Percentiles rank a stretch among this genome's conserved stretches.
phyloP scores from a whole-genome alignment of 2,113 vertebrate genomes.

The Clarias macrocephalus region DNA sequence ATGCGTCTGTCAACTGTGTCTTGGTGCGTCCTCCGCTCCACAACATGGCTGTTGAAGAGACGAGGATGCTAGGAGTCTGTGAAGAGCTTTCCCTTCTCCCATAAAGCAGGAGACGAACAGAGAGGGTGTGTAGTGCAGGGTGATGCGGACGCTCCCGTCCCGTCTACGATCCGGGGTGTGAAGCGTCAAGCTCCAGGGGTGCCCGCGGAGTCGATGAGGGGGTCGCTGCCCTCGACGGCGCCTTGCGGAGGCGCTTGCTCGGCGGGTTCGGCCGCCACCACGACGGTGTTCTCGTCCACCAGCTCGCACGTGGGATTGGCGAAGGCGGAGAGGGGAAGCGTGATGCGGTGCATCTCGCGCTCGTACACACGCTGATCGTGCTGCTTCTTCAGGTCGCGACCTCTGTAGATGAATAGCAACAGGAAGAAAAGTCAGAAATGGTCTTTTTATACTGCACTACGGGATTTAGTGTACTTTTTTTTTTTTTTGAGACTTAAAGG shows the following conservation, averaged over 20 bases:
- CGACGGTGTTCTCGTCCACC: slow-evolving; percentile 85
- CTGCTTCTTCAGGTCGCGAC: slow-evolving; percentile 82
- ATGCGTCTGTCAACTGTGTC: slow-evolving; percentile 11
- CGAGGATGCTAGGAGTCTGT: background rate
- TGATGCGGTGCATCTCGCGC: slow-evolving; percentile 92
- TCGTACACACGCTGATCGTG: slow-evolving; percentile 85
- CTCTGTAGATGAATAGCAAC: slow-evolving; percentile 69
- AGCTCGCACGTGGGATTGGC: slow-evolving; percentile 88
- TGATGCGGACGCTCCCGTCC: background rate
- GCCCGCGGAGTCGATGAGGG: slow-evolving; percentile 82
- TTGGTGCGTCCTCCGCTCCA: slow-evolving; percentile 26
- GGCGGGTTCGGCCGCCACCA: slow-evolving; percentile 68
- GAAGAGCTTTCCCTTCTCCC: slow-evolving; percentile 24
- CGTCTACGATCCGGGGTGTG: background rate
- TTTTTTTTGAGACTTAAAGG: no score
- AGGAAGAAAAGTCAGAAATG: background rate
- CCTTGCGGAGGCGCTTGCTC: slow-evolving; percentile 75
- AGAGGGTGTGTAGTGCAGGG: background rate
- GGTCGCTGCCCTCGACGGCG: slow-evolving; percentile 71
- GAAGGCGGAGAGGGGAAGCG: slow-evolving; percentile 88
- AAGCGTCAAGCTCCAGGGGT: slow-evolving; percentile 89
- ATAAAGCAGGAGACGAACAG: slow-evolving; percentile 34
- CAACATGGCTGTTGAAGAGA: slow-evolving; percentile 20
- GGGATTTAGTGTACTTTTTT: background rate
- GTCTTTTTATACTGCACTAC: background rate